Evolutionary conservation across 2,888 invertebrate genomes (phyloP).

Genomic region (Cryptus viduatorius): DNA sequence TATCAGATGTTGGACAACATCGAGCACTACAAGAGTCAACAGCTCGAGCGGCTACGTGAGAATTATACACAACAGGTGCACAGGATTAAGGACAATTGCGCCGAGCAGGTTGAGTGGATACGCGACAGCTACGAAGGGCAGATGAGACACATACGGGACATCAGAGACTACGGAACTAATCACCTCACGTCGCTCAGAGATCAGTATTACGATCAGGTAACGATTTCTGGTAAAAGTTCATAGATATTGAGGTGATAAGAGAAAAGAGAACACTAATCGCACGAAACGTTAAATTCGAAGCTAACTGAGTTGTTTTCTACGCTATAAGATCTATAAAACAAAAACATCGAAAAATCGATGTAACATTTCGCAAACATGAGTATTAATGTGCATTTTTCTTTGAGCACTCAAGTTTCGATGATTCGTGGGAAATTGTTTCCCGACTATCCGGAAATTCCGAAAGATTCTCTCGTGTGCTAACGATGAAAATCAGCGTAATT

Average conservation of each 20-base stretch:
- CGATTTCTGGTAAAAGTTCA: background rate
- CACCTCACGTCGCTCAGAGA: slow-evolving; percentile 94
- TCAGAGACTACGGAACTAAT: slow-evolving; percentile 96
- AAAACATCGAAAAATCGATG: background rate
- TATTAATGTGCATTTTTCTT: background rate
- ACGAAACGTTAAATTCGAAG: background rate
- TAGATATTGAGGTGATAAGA: background rate
- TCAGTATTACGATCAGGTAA: slow-evolving; percentile 97
- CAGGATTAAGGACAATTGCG: slow-evolving; percentile 96
- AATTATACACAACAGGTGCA: slow-evolving; percentile 97
- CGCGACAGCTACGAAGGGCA: slow-evolving; percentile 96
- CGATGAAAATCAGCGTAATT: slow-evolving; percentile 38
- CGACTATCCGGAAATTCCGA: background rate
- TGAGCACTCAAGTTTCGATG: background rate
- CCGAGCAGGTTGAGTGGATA: slow-evolving; percentile 97
- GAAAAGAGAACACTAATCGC: background rate
- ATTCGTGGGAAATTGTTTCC: background rate
- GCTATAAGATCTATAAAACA: too few relatives aligned
- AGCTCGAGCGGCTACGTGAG: slow-evolving; percentile 94
- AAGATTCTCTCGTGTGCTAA: background rate
- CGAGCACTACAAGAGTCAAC: slow-evolving; percentile 95
- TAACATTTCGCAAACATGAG: background rate
- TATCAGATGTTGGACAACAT: slow-evolving; percentile 95
- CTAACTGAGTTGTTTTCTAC: background rate
- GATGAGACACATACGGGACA: slow-evolving; percentile 93